Evolutionary conservation across 2,113 vertebrate genomes (phyloP), one percentile per base, ranked within the genome.

Genomic region (Tetrax tetrax): DNA sequence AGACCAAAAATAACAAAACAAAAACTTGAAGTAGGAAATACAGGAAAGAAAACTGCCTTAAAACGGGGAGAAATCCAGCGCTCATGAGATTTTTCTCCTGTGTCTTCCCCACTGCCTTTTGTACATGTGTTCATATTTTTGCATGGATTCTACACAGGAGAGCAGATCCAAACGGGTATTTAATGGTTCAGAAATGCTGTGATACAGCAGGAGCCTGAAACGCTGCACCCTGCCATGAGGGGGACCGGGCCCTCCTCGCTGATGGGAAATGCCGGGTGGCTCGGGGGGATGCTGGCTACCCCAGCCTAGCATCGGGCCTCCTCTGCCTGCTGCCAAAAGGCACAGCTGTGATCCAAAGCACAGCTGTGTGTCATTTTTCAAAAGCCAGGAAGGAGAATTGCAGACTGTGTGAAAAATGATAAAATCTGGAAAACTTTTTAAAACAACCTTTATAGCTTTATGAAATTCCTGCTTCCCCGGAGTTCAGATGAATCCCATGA

Each of bases 401-500:
- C 90, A 93, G 86, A 95, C 79, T 90, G 37, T 35, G 88, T 94
- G 87, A 96, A 95, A 95, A 92, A 93, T 38, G 41, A 76, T 93
- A 92, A 97, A 96, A 96, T 82, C 79, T 87, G 90, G 83, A 91
- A 95, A 94, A 93, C 38, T 76, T 96, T 85, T 92, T 48, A 85
- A 79, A 95, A 68, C 85, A 21, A 57, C 43, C 82, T 88, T 89
- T 75, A 66, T 18, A 84, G 70, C 65, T 95, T 80, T 69, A 61
- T 91, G 65, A 82, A 87, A 93, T 95, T 95, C 65, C 83, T 72
- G 83, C 83, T 93, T 89, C 54, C 77, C 37, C 14, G 12, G 77
- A 79, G 53, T 59, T 94, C 54, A 41, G 70, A 66, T 72, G 70
- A 69, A 71, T 72, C 74, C 86, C 25, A 13, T 50, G 70, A 5